Percentiles rank a stretch among this genome's conserved stretches.
Evolutionary conservation across 2,888 invertebrate genomes (phyloP).

Genomic region (Tipula helvola): DNA sequence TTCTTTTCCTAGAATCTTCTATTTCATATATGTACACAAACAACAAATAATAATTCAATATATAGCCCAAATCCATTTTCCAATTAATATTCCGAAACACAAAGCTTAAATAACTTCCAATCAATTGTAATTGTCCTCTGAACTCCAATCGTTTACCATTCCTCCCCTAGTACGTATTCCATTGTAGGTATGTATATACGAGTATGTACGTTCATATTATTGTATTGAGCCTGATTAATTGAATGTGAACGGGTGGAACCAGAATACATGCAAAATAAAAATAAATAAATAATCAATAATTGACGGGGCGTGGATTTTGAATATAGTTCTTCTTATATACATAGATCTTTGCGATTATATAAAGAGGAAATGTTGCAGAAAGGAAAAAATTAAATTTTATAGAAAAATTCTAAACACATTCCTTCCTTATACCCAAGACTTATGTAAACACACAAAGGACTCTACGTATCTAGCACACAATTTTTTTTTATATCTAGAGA

Average conservation of each 20-base stretch:
- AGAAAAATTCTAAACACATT: neutral
- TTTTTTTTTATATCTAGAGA: neutral
- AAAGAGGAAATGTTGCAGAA: neutral
- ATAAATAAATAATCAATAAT: neutral
- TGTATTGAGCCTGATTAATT: neutral
- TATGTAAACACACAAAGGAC: neutral
- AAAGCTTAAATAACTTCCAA: neutral
- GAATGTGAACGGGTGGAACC: neutral
- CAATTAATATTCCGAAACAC: neutral
- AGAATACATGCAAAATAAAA: neutral
- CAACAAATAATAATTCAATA: neutral
- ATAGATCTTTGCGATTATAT: neutral
- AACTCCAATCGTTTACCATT: neutral
- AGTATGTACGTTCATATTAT: neutral
- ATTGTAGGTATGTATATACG: neutral
- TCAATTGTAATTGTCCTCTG: neutral
- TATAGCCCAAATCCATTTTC: neutral
- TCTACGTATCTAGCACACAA: no score
- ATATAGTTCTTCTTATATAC: neutral
- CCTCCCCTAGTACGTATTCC: no score
- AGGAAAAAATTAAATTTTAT: neutral
- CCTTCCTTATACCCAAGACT: neutral
- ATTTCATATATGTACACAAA: neutral
- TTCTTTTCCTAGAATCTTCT: neutral
- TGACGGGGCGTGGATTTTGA: neutral